Base-by-base conservation (phyloP, 2,888 invertebrate species). In the Caradrina kadenii region DNA sequence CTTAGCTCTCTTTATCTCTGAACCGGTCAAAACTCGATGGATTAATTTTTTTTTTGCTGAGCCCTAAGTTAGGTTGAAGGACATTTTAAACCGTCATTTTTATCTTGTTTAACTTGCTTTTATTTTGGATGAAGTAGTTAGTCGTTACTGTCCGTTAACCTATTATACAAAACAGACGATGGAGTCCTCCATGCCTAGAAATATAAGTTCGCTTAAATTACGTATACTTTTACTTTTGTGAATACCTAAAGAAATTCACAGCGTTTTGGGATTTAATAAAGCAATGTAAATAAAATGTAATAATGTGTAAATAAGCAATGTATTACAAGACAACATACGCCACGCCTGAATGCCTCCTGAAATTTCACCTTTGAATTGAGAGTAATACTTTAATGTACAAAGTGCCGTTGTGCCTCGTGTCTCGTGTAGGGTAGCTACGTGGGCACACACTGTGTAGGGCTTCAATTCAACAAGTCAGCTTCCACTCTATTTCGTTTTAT, bases 21-120 rank as follows among this genome's bases (percentile, higher is more conserved):
- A 70, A 75, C 75, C 70, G 75, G 75, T 76, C 77, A 64, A 73
- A 56, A 26, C 48, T 31, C 60, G 26, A 26, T 39, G 50, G 15
- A 50, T 71, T 70, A 42, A 26, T 56, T 58, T 31, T 45, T 35
- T 71, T 60, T 45, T 35, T 50, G 19, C 17, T 19, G 55, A 60
- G 35, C 59, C 59, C 35, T 55, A 48, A 10, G 42, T 68, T 55
- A 53, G 17, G 1, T 50, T 67, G 75, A 55, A 60, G 59, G 76
- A 31, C 55, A 60, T 56, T n/a, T 49, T 8, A 42, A 74, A 73
- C 76, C 60, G 76, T 76, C 55, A 56, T 59, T 54, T 73, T 17
- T 17, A 17, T 45, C 45, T 45, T 45, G 45, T 15, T 45, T 4
- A 45, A 45, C 42, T 53, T 65, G 48, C 26, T 52, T 73, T 72